These are phyloP conservation scores for Xanthia togata DNA, from an alignment of 2,888 invertebrate genomes.

Conservation along the genomic window DNA sequence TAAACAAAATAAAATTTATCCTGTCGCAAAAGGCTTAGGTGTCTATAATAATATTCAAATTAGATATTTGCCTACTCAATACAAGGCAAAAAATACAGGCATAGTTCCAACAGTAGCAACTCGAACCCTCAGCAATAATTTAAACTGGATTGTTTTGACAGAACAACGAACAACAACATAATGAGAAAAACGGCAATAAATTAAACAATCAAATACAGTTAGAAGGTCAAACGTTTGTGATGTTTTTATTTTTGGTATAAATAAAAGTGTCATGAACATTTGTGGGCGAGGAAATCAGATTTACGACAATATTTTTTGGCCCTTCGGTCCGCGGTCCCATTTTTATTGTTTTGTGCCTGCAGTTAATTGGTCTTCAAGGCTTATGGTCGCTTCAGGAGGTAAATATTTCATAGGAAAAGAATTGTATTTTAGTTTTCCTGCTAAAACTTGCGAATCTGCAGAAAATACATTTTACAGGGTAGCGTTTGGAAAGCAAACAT, in stretches of 20 bases:
- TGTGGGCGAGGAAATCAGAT: neutral
- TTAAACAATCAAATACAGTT: conserved; percentile 33
- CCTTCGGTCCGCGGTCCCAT: neutral
- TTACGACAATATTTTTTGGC: conserved; percentile 17
- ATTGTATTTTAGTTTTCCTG: neutral
- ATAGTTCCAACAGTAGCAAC: neutral
- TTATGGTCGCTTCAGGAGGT: neutral
- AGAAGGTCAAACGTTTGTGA: conserved; percentile 2
- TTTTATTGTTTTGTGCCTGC: conserved; percentile 19
- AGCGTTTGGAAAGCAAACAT: too few relatives aligned
- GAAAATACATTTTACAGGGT: too few relatives aligned
- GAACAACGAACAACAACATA: too few relatives aligned
- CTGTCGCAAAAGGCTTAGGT: too few relatives aligned
- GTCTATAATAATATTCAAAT: too few relatives aligned
- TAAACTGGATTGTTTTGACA: conserved; percentile 12
- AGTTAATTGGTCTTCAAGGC: conserved; percentile 6
- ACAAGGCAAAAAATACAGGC: neutral
- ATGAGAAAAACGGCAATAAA: conserved; percentile 11
- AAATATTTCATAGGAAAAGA: neutral
- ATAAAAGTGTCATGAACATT: conserved; percentile 45
- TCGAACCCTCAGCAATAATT: conserved; percentile 12
- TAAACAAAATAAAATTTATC: too few relatives aligned
- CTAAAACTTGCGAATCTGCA: too few relatives aligned
- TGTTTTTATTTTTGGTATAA: conserved; percentile 5
- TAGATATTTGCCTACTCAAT: too few relatives aligned